phyloP scores from a whole-genome alignment of 1,140 invertebrate genomes.

The Dendroctonus ponderosae region DNA sequence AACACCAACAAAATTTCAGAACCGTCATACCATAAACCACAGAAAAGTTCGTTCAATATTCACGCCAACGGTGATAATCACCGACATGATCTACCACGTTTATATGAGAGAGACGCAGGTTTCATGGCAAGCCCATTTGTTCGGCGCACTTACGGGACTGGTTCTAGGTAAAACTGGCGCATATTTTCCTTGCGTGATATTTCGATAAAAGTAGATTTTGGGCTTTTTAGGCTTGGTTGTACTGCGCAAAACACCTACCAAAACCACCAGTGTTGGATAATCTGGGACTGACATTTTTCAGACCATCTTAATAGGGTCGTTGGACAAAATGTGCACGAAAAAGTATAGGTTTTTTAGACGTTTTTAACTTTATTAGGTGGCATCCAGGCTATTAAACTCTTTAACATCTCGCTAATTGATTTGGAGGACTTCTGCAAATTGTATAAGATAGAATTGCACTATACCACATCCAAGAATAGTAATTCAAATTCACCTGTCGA shows the following conservation, averaged over 20 bases:
- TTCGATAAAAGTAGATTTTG: neutral
- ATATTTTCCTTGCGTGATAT: neutral
- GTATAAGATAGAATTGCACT: too few relatives aligned
- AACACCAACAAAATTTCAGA: conserved; percentile 51
- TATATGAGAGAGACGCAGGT: conserved; percentile 56
- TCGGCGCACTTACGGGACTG: conserved; percentile 76
- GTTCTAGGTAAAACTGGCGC: conserved; percentile 59
- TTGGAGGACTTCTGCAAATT: too few relatives aligned
- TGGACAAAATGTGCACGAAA: neutral
- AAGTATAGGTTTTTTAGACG: too few relatives aligned
- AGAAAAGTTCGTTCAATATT: conserved; percentile 55
- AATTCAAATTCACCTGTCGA: too few relatives aligned
- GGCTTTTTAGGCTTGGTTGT: conserved; percentile 56
- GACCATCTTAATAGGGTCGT: conserved; percentile 17
- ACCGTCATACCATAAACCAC: conserved; percentile 60
- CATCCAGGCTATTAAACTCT: too few relatives aligned
- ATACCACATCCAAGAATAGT: too few relatives aligned
- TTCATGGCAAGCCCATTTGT: conserved; percentile 72
- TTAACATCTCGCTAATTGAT: too few relatives aligned
- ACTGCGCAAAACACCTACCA: conserved; percentile 60
- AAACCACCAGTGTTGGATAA: neutral
- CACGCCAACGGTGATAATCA: conserved; percentile 60
- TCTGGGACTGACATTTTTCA: neutral
- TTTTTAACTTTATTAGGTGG: too few relatives aligned
- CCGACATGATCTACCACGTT: conserved; percentile 57